Percentiles rank a stretch among this genome's conserved stretches.
These are phyloP conservation scores for Darevskia nairensis DNA, from an alignment of 2,797 vertebrate species.

Conservation along the genomic window DNA sequence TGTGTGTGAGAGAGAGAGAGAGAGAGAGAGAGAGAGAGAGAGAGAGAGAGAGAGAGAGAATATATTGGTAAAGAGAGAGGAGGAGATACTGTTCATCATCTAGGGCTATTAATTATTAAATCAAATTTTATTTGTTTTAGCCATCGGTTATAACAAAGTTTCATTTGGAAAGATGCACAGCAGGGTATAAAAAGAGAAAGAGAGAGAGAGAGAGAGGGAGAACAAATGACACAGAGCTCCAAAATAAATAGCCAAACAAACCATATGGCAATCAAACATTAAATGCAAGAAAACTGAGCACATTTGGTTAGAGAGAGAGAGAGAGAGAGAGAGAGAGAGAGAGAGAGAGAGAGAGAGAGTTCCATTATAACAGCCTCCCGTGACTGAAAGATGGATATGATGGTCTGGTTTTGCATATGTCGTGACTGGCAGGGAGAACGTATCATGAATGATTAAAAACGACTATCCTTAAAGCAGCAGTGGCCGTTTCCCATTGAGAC, in stretches of 20 bases:
- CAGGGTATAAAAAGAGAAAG: neutral
- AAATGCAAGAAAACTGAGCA: neutral
- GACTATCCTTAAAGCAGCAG: too few relatives aligned
- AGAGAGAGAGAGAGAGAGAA: too few relatives aligned
- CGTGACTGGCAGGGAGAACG: neutral
- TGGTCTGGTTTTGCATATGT: neutral
- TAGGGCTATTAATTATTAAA: neutral
- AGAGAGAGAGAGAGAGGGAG: neutral
- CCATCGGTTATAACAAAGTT: slow-evolving; percentile 2
- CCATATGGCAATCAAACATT: slow-evolving; percentile 16
- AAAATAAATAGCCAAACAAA: slow-evolving; percentile 6
- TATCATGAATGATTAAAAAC: neutral
- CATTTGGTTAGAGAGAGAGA: neutral
- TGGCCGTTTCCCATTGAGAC: too few relatives aligned
- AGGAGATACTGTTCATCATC: neutral
- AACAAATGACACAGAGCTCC: neutral
- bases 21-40: too few relatives aligned
- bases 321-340: too few relatives aligned
- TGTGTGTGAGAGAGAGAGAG: neutral
- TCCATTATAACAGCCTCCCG: neutral
- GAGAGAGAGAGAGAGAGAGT: too few relatives aligned
- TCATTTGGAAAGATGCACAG: neutral
- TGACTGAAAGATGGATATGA: neutral
- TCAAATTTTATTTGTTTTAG: slow-evolving; percentile 25
- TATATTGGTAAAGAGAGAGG: neutral